Evolutionary conservation across 2,113 vertebrate genomes (phyloP), one percentile per base, ranked within the genome.

Genomic region (Sigmodon hispidus): DNA sequence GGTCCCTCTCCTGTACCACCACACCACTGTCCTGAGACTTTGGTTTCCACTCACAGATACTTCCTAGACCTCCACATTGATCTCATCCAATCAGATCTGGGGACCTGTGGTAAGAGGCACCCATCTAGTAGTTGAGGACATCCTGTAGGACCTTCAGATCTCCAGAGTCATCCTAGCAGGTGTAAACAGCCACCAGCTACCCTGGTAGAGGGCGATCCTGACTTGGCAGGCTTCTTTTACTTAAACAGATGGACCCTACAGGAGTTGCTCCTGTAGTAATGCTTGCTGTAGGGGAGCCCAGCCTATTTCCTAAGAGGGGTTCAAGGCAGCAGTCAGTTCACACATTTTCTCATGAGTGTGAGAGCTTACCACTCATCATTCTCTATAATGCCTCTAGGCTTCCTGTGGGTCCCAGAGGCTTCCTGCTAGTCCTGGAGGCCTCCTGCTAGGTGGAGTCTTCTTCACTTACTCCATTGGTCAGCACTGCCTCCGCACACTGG

Each of bases 91-190:
- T 31, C 22, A 40, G 48, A 67, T 65, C 63, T 4, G 10, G 11
- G 24, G 36, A 98, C 98, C 99, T 0, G 99, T 36, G 45, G 34
- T 10, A 48, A 67, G 21, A n/a, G 43, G 7, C 34, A 52, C 21
- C 36, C 12, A 69, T 17, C 84, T 5, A 9, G 63, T 4, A 17
- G 34, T 15, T 69, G 31, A 34, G 21, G 99, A 99, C 89, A 98
- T 99, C 4, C 98, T 99, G 69, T 98, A 99, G 90, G 99, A 99
- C 88, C 96, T 99, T 90, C 99, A 98, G 70, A 99, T 99, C 88
- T 99, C 99, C 0, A 98, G 97, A 0, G 99, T 99, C 98, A 99
- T 99, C 97, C 99, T 96, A 99, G 91, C 98, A 99, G 99, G 99
- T 99, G 98, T 7, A 67, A 83, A 76, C 76, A 57, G 21, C 65